Base-by-base conservation (phyloP, 2,797 vertebrate species). In the Gymnocypris eckloni region DNA sequence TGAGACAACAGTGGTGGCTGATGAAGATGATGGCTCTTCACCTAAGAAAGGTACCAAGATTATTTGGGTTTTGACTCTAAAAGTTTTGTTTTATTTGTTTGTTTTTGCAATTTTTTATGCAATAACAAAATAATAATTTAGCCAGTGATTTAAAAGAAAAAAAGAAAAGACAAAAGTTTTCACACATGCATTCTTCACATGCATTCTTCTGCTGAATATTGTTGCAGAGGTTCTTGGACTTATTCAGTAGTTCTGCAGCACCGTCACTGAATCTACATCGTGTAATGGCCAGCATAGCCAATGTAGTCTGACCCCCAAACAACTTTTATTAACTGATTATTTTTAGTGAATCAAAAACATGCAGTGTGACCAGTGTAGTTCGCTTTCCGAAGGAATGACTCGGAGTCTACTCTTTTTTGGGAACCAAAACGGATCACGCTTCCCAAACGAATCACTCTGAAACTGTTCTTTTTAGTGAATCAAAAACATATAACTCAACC, bases 41-140 rank as follows among this genome's bases (percentile, higher is more conserved):
- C 50, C 45, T 41, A 28, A 85, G 64, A 81, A 50, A 86, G 83
- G 83, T 84, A 69, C 11, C 15, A 2, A 20, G 13, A 12, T 4
- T 52, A n/a, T 25, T 64, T n/a, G 50, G 22, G 11, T 66, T 25
- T 7, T 66, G 18, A 48, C 18, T 48, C 25, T 3, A 28, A 79
- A 43, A 11, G 13, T 50, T 59, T 16, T 11, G 5, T 22, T 39
- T 56, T 2, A 6, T 61, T 61, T 25, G 22, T 45, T 25, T 43
- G 18, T 37, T 77, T 77, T 20, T 37, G 54, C 20, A 0, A 22
- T 2, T 56, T 77, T 77, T 54, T 37, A 13, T 54, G 28, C 18
- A 39, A 4, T 41, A 33, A 33, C 28, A 22, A 73, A 50, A 73
- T 28, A 25, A 48, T 52, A 33, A 50, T 50, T 6, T 20, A 77